Base-by-base conservation (phyloP, 2,113 vertebrate genomes). In the Condylura cristata region DNA sequence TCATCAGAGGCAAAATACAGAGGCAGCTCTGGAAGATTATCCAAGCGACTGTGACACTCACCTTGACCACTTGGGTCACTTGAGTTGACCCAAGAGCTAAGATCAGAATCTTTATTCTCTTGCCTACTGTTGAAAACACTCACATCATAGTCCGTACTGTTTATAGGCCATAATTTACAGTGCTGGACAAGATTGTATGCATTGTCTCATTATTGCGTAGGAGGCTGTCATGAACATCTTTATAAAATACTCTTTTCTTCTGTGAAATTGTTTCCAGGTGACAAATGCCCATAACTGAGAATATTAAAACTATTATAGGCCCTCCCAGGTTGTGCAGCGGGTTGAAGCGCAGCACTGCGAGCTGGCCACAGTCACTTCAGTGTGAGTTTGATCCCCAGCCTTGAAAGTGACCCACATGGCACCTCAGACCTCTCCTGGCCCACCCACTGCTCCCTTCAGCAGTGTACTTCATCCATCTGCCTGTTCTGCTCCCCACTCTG, bases 201-300 rank as follows among this genome's bases (percentile, higher is more conserved):
- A 70, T 79, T 30, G 20, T 86, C 93, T 65, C 82, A 89, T 94
- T 65, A 91, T 63, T 32, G 70, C 41, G 37, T 26, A 12, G 17
- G 76, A 90, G 53, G 37, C 74, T 63, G 30, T 61, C 56, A 58
- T 32, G 63, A 37, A 96, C 70, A 65, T 68, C 61, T 78, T 90
- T 82, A 74, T 72, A 71, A 60, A 66, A 17, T 71, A 58, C 68
- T 76, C 76, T 75, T 90, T 87, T 53, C 56, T 96, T 83, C 80
- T 60, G 20, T 53, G 53, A 48, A 91, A 87, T 83, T 86, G 79
- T 88, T 87, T 80, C 87, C 72, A 61, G n/a, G 13, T 79, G 70
- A 86, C 86, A 79, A 95, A 91, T 95, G 86, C 74, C 44, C 75
- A 80, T 60, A 93, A 89, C 89, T 86, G 18, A 91, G 32, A 89